These are phyloP conservation scores for Rhinatrema bivittatum DNA, from an alignment of 2,797 vertebrate genomes.

Conservation along the genomic window DNA sequence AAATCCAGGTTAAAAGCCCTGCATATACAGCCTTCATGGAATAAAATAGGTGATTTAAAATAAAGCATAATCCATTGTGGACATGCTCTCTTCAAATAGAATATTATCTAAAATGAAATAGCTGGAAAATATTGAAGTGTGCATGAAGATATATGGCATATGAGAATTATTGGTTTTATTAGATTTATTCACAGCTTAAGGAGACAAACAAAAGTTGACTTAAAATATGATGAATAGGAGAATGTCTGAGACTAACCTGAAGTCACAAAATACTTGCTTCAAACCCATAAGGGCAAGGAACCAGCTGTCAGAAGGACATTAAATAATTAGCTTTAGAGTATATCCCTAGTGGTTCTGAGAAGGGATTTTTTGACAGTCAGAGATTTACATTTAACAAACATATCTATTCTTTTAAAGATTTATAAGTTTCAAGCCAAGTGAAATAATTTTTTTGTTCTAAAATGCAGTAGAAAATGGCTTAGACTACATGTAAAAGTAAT, in stretches of 20 bases:
- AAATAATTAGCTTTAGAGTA: background rate
- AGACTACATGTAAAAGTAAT: background rate
- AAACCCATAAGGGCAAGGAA: background rate
- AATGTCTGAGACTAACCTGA: conserved; percentile 7
- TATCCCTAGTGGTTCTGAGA: background rate
- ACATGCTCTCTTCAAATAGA: conserved; percentile 1
- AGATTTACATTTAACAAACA: conserved; percentile 1
- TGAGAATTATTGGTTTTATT: background rate
- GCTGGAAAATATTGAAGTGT: conserved; percentile 4
- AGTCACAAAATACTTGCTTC: background rate
- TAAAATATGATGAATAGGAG: conserved; percentile 1
- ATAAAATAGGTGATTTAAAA: background rate
- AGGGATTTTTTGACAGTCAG: background rate
- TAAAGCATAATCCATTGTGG: background rate
- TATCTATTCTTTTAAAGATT: background rate
- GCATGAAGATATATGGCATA: background rate
- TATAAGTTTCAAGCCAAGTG: background rate
- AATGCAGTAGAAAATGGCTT: background rate
- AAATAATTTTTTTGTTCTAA: background rate
- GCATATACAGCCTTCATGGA: too few species aligned
- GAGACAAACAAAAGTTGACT: conserved; percentile 8
- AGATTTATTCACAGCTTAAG: conserved; percentile 1
- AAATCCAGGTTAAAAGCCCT: too few species aligned
- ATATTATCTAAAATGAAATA: conserved; percentile 1
- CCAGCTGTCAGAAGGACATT: background rate